Evolutionary conservation across 2,888 invertebrate species (phyloP).

Genomic region (Polymixis lichenea): DNA sequence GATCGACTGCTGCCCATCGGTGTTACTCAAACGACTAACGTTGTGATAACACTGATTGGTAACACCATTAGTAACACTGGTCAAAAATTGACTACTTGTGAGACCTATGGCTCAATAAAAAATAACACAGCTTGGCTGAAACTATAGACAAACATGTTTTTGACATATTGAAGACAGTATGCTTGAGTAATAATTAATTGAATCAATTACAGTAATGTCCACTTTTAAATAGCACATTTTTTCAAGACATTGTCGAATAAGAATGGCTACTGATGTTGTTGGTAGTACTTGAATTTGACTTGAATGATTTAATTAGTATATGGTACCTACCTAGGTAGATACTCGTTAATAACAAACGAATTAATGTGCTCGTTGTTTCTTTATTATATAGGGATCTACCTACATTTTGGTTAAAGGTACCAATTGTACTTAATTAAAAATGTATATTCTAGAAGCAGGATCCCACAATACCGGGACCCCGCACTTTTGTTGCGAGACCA

Average conservation of each 20-base stretch:
- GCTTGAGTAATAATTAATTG: neutral
- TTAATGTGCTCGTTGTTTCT: neutral
- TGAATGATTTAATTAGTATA: neutral
- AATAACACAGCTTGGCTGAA: neutral
- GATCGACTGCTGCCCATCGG: neutral
- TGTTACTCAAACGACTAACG: neutral
- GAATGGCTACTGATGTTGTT: neutral
- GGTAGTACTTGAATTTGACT: neutral
- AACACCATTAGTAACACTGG: neutral
- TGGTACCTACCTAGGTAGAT: neutral
- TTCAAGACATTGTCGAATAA: neutral
- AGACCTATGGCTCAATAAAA: no score
- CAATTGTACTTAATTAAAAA: neutral
- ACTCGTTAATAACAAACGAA: neutral
- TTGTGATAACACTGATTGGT: neutral
- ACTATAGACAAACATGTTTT: neutral
- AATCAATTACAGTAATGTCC: neutral
- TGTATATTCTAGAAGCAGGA: neutral
- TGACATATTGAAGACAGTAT: neutral
- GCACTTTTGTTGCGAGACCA: neutral
- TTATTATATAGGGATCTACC: neutral
- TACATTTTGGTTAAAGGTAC: neutral
- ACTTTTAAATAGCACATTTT: neutral
- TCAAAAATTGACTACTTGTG: neutral
- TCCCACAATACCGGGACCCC: neutral